Evolutionary conservation across 1,140 invertebrate genomes (phyloP).

Genomic region (Lutraria rhynchaena): DNA sequence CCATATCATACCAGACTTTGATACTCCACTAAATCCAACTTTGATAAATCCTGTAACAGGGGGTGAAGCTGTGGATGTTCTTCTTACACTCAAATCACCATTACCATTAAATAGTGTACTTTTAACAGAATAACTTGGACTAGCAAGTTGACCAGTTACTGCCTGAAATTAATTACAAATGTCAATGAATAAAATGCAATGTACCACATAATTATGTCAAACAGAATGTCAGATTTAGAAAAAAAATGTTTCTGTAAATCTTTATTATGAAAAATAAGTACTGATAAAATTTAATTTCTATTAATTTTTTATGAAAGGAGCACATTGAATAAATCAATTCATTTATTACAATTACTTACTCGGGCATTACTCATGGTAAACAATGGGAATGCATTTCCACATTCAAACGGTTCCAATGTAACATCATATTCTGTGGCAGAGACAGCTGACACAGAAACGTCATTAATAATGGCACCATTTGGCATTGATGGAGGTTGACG

Average conservation of each 20-base stretch:
- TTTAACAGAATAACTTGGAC: too few relatives aligned
- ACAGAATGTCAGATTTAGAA: too few relatives aligned
- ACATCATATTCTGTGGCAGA: slow-evolving; percentile 58
- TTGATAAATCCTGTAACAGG: slow-evolving; percentile 66
- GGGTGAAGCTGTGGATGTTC: slow-evolving; percentile 59
- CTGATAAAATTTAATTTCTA: too few relatives aligned
- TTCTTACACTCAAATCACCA: slow-evolving; percentile 2
- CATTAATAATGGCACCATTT: slow-evolving; percentile 61
- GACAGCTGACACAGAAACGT: slow-evolving; percentile 58
- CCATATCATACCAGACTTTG: slow-evolving; percentile 57
- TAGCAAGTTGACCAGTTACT: too few relatives aligned
- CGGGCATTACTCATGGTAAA: slow-evolving; percentile 54
- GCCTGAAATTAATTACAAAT: too few relatives aligned
- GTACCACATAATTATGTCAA: too few relatives aligned
- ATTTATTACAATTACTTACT: slow-evolving; percentile 48
- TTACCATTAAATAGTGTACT: slow-evolving; percentile 42
- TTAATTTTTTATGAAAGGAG: background rate
- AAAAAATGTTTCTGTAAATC: too few relatives aligned
- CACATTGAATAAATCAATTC: background rate
- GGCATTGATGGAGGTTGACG: slow-evolving; percentile 56
- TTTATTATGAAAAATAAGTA: too few relatives aligned
- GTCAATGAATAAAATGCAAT: too few relatives aligned
- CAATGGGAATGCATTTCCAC: slow-evolving; percentile 65
- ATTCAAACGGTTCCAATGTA: slow-evolving; percentile 63
- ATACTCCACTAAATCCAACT: slow-evolving; percentile 62